Percentiles rank a stretch among this genome's conserved stretches.
phyloP scores from a whole-genome alignment of 1,140 invertebrate genomes.

The Trachymyrmex cornetzi region DNA sequence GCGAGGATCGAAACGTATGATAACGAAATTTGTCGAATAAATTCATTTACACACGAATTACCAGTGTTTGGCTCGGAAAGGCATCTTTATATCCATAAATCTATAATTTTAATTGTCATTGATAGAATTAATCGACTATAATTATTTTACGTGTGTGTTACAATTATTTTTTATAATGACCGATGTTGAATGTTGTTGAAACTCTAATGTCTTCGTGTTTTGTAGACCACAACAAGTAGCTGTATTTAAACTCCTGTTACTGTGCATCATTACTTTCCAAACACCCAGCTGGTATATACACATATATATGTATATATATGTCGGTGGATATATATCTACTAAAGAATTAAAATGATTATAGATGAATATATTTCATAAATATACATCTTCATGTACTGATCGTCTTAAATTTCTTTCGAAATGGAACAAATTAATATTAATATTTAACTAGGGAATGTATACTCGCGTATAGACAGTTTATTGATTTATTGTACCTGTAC shows the following conservation, averaged over 20 bases:
- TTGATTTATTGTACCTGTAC: too few species aligned
- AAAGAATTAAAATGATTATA: neutral
- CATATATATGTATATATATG: neutral
- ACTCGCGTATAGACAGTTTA: too few species aligned
- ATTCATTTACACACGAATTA: too few species aligned
- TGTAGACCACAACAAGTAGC: neutral
- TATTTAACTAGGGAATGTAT: too few species aligned
- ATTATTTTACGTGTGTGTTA: neutral
- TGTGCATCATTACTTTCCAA: neutral
- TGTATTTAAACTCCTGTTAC: neutral
- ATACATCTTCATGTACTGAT: too few species aligned
- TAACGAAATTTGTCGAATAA: too few species aligned
- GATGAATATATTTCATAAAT: constrained; percentile 5
- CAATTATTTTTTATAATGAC: neutral
- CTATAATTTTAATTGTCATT: constrained; percentile 1
- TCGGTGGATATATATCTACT: too few species aligned
- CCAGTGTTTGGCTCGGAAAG: too few species aligned
- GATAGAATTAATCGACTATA: neutral
- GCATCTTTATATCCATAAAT: too few species aligned
- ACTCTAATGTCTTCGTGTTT: neutral
- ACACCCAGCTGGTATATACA: too few species aligned
- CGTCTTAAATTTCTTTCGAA: neutral
- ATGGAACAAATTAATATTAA: too few species aligned
- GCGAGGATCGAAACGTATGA: too few species aligned
- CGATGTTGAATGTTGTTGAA: neutral